Percentiles rank a stretch among this genome's conserved stretches.
Evolutionary conservation across 2,888 invertebrate genomes (phyloP).

Genomic region (Tetragonula carbonaria): DNA sequence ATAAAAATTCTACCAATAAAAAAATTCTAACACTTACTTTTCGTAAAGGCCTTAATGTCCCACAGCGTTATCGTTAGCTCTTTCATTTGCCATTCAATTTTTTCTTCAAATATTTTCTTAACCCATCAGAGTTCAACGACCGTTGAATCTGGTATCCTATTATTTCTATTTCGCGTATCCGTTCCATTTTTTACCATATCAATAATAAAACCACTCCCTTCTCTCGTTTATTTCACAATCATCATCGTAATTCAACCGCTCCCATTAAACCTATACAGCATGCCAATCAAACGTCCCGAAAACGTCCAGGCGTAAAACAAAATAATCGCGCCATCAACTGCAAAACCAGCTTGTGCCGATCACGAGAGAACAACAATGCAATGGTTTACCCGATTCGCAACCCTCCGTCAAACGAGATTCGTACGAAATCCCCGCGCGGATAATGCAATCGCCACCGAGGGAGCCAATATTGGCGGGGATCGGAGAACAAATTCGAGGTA

Average conservation of each 20-base stretch:
- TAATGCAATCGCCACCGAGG: constrained; percentile 33
- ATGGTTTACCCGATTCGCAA: background rate
- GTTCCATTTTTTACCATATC: constrained; percentile 7
- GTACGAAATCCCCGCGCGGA: constrained; percentile 24
- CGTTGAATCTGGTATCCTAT: background rate
- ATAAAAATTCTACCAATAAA: too few relatives aligned
- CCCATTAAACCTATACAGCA: constrained; percentile 10
- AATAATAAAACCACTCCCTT: constrained; percentile 11
- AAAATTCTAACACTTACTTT: too few relatives aligned
- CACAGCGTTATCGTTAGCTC: too few relatives aligned
- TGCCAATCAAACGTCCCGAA: constrained; percentile 34
- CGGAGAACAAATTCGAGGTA: constrained; percentile 1
- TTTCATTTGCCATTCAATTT: background rate
- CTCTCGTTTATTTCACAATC: constrained; percentile 21
- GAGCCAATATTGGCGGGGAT: constrained; percentile 37
- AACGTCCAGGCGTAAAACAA: constrained; percentile 25
- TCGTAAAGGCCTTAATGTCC: too few relatives aligned
- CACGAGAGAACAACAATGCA: constrained; percentile 19
- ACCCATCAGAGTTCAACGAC: background rate
- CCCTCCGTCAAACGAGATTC: constrained; percentile 26
- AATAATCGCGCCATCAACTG: constrained; percentile 38
- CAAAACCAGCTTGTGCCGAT: constrained; percentile 6
- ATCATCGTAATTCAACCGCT: constrained; percentile 18
- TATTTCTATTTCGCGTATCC: background rate
- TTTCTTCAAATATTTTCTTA: background rate